Evolutionary conservation across 2,888 invertebrate genomes (phyloP).

Genomic region (Diaprepes abbreviatus): DNA sequence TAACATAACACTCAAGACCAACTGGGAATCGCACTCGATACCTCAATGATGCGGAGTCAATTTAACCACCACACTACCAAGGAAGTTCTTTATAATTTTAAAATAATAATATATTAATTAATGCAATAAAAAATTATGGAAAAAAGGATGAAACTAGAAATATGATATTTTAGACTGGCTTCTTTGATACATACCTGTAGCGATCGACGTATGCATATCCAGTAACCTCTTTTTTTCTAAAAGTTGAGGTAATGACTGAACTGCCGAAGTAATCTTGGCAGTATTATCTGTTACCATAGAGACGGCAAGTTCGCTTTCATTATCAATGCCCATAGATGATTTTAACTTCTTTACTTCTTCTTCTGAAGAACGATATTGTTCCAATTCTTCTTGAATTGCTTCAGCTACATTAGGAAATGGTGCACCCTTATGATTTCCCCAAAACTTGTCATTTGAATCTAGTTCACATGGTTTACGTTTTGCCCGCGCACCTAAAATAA

Average conservation of each 20-base stretch:
- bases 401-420: conserved; percentile 97
- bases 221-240: conserved; percentile 97
- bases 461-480: conserved; percentile 93
- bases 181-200: conserved; percentile 80
- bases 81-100: no score
- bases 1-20: no score
- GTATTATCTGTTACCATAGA: conserved; percentile 94
- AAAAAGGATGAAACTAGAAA: no score
- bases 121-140: background rate
- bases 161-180: no score
- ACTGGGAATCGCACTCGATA: no score
- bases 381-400: conserved; percentile 97
- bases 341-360: conserved; percentile 97
- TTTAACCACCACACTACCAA: no score
- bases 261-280: conserved; percentile 92
- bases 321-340: conserved; percentile 93
- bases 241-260: conserved; percentile 95
- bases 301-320: conserved; percentile 87
- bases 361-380: conserved; percentile 91
- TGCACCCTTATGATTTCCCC: conserved; percentile 94
- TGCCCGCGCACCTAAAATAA: conserved; percentile 73
- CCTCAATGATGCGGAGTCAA: no score
- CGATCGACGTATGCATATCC: conserved; percentile 99
- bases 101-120: no score
- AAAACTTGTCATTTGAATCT: conserved; percentile 90